Evolutionary conservation across 92 coral and sea anemone species (phyloP).

Genomic region (Phenganax marumi): DNA sequence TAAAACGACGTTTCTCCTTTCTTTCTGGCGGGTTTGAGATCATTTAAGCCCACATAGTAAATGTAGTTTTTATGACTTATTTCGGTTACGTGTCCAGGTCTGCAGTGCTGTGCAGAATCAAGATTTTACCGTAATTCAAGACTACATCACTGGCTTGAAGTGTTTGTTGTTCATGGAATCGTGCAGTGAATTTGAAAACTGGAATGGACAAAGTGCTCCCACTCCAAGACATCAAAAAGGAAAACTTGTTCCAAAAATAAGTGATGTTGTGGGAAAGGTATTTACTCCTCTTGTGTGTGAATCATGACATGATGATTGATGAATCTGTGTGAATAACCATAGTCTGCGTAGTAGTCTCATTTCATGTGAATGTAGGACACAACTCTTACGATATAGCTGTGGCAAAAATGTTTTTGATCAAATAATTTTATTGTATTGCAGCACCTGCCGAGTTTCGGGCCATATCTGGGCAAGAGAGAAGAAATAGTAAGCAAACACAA

Average conservation of each 20-base stretch:
- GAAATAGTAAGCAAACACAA: slow-evolving; percentile 78
- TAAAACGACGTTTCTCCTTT: background rate
- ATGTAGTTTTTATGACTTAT: background rate
- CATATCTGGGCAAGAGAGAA: slow-evolving; percentile 67
- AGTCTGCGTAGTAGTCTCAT: too few relatives aligned
- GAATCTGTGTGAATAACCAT: too few relatives aligned
- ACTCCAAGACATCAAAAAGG: slow-evolving; percentile 87
- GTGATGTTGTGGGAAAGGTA: slow-evolving; percentile 94
- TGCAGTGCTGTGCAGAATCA: slow-evolving; percentile 99
- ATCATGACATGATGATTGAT: background rate
- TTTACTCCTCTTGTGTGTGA: background rate
- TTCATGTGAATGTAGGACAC: too few relatives aligned
- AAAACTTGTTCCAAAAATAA: slow-evolving; percentile 79
- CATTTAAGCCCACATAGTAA: background rate
- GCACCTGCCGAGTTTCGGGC: slow-evolving; percentile 93
- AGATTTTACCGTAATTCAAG: slow-evolving; percentile 86
- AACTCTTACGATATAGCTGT: too few relatives aligned
- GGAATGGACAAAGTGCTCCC: slow-evolving; percentile 94
- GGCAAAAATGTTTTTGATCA: background rate
- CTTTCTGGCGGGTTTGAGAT: background rate
- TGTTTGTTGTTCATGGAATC: slow-evolving; percentile 89
- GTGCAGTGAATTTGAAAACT: slow-evolving; percentile 65
- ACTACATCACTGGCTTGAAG: slow-evolving; percentile 83
- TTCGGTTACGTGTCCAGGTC: slow-evolving; percentile 50
- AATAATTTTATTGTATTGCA: slow-evolving; percentile 21